Evolutionary conservation across 2,113 vertebrate species (phyloP).

Genomic region (Phasianus colchicus): DNA sequence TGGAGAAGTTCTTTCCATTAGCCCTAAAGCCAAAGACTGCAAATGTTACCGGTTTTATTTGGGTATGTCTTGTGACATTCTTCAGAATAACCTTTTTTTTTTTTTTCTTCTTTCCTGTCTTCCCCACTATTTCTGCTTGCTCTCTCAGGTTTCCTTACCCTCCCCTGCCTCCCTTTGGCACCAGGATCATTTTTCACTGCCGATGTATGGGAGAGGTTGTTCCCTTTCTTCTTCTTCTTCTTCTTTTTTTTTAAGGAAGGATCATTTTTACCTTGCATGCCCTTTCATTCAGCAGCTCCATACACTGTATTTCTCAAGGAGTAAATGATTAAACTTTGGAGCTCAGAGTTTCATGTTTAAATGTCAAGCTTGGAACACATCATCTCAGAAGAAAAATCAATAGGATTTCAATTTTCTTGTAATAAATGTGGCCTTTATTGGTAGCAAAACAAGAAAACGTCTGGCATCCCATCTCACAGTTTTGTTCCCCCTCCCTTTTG

Average conservation of each 20-base stretch:
- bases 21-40: not conserved
- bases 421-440: conserved; percentile 60
- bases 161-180: not conserved
- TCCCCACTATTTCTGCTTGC: not conserved
- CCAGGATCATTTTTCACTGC: not conserved
- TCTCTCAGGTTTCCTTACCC: not conserved
- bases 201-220: fast-evolving
- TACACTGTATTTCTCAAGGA: conserved; percentile 30
- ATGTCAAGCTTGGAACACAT: conserved; percentile 69
- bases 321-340: conserved; percentile 61
- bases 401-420: conserved; percentile 70
- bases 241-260: not conserved
- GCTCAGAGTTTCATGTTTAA: conserved; percentile 59
- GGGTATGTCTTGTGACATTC: not conserved
- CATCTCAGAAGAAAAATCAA: conserved; percentile 59
- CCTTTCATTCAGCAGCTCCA: not conserved
- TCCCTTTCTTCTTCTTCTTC: not conserved
- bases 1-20: not conserved
- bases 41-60: not conserved
- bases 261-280: not conserved
- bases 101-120: not conserved
- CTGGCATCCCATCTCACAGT: conserved; percentile 1
- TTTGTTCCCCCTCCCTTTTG: not conserved
- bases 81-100: not conserved
- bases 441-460: conserved; percentile 52